Evolutionary conservation across 1,140 invertebrate genomes (phyloP).

Genomic region (Sweltsa coloradensis): DNA sequence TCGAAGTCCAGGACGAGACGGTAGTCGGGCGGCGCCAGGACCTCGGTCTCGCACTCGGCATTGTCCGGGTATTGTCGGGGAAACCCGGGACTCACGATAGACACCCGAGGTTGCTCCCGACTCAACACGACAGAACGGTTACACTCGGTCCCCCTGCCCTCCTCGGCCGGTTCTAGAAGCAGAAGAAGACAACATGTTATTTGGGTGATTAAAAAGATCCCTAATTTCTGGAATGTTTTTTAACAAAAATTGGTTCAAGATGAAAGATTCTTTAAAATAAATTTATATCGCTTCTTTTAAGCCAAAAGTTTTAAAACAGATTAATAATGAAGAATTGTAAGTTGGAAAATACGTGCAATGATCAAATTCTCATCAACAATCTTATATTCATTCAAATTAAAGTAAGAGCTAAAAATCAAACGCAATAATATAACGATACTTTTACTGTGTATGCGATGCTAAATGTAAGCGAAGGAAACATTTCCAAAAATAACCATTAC

Average conservation of each 20-base stretch:
- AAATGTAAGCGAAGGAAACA: too few relatives aligned
- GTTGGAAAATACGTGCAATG: too few relatives aligned
- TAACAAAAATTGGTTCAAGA: slow-evolving; percentile 3
- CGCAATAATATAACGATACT: too few relatives aligned
- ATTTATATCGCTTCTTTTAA: slow-evolving; percentile 9
- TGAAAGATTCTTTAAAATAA: slow-evolving; percentile 9
- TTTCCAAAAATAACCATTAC: too few relatives aligned
- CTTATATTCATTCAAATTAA: too few relatives aligned
- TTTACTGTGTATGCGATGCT: too few relatives aligned
- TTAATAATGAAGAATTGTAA: too few relatives aligned
- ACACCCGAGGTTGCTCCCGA: slow-evolving; percentile 39
- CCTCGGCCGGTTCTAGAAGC: slow-evolving; percentile 27
- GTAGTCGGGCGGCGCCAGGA: slow-evolving; percentile 43
- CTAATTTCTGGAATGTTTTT: too few relatives aligned
- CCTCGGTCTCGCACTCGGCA: slow-evolving; percentile 43
- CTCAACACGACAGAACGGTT: slow-evolving; percentile 46
- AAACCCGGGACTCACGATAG: slow-evolving; percentile 51
- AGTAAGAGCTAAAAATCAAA: too few relatives aligned
- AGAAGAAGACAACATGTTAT: too few relatives aligned
- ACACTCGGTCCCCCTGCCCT: slow-evolving; percentile 35
- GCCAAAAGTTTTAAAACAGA: slow-evolving; percentile 1
- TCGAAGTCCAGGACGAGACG: slow-evolving; percentile 50
- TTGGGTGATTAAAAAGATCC: too few relatives aligned
- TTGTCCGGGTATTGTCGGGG: slow-evolving; percentile 57
- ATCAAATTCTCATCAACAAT: too few relatives aligned